Conservation (phyloP, 2,113 vertebrate species). For the Geococcyx californianus region DNA sequence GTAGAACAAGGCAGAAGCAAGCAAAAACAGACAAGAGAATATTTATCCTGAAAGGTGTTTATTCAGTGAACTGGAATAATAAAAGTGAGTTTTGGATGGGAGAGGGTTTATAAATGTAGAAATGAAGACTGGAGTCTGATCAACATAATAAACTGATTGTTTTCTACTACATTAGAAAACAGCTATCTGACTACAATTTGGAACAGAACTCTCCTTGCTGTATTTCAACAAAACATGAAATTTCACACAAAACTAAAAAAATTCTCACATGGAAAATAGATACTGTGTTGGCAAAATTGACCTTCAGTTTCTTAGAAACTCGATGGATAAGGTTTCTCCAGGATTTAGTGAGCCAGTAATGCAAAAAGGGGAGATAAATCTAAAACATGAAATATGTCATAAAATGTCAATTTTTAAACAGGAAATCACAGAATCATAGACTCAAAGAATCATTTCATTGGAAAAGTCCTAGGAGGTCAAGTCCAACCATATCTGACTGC, state of each 20-base stretch:
- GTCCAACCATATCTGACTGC: no score
- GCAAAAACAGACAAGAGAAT: neutral
- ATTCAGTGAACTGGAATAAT: neutral
- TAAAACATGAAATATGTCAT: neutral
- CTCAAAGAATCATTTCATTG: no score
- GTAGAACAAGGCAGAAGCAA: neutral
- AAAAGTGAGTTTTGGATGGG: fast-evolving
- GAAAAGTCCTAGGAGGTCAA: no score
- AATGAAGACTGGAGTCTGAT: neutral
- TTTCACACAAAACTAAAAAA: neutral
- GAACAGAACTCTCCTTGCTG: neutral
- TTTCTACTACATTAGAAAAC: neutral
- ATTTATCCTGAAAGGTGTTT: neutral
- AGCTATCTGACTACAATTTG: neutral
- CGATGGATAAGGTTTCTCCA: neutral
- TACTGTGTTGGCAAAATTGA: neutral
- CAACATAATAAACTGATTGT: neutral
- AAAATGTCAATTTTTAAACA: neutral
- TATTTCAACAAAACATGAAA: neutral
- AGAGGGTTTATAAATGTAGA: neutral
- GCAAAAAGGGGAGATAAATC: neutral
- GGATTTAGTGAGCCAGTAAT: neutral
- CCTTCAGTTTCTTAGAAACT: neutral
- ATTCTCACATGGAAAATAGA: neutral
- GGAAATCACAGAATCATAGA: neutral